Percentiles rank a stretch among this genome's conserved stretches.
phyloP scores from a whole-genome alignment of 2,797 vertebrate species.

The Tangara arthus region DNA sequence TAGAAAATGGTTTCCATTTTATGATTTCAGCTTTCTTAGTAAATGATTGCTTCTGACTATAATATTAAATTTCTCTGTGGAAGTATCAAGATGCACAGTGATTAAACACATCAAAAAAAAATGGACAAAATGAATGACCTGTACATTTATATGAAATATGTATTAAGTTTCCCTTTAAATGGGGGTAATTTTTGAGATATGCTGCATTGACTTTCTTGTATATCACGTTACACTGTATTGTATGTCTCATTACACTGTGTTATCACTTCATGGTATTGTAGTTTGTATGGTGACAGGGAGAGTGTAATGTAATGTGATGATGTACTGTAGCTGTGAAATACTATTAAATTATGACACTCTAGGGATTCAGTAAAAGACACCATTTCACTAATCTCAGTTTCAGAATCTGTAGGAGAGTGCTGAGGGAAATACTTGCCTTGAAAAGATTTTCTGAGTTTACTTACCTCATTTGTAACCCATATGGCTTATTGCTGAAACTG shows the following conservation, averaged over 20 bases:
- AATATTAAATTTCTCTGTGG: slow-evolving; percentile 33
- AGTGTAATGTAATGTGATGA: slow-evolving; percentile 69
- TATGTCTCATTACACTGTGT: slow-evolving; percentile 72
- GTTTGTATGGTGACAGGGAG: slow-evolving; percentile 59
- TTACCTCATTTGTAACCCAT: slow-evolving; percentile 20
- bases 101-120: slow-evolving; percentile 62
- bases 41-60: slow-evolving; percentile 34
- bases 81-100: slow-evolving; percentile 45
- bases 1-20: slow-evolving; percentile 8
- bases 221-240: slow-evolving; percentile 68
- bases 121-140: slow-evolving; percentile 62
- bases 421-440: slow-evolving; percentile 14
- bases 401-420: slow-evolving; percentile 7
- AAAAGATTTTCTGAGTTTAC: slow-evolving; percentile 52
- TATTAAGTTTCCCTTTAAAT: slow-evolving; percentile 45
- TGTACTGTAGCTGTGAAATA: slow-evolving; percentile 69
- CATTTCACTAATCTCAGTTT: slow-evolving; percentile 35
- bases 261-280: slow-evolving; percentile 70
- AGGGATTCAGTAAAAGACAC: slow-evolving; percentile 59
- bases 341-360: slow-evolving; percentile 67
- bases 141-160: slow-evolving; percentile 65
- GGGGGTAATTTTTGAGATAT: slow-evolving; percentile 61
- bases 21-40: slow-evolving; percentile 12
- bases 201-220: slow-evolving; percentile 72
- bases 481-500: neutral